Evolutionary conservation across 2,888 invertebrate genomes (phyloP).

Genomic region (Automeris io): DNA sequence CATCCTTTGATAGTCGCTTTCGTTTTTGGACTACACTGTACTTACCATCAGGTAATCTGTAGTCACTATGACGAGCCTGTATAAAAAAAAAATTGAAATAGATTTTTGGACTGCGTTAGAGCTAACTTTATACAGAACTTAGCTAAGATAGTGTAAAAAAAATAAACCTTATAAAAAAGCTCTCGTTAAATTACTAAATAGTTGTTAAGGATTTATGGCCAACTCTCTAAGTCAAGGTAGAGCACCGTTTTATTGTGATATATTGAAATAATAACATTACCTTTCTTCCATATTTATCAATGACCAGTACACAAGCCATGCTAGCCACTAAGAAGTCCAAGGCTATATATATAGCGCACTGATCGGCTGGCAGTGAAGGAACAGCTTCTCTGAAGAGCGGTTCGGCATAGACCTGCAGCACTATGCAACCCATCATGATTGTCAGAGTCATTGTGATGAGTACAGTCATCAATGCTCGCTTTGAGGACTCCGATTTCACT

Average conservation of each 20-base stretch:
- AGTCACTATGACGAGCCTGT: no score
- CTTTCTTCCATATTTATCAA: constrained; percentile 58
- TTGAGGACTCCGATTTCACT: constrained; percentile 45
- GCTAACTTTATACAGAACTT: no score
- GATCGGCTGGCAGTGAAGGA: constrained; percentile 53
- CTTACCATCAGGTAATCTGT: no score
- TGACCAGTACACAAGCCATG: constrained; percentile 34
- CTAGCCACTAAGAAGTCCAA: constrained; percentile 45
- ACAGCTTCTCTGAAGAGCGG: constrained; percentile 56
- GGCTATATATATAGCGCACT: constrained; percentile 54
- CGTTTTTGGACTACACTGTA: no score
- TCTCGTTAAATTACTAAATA: no score
- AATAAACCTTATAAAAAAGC: no score
- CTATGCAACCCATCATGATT: constrained; percentile 57
- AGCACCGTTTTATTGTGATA: background rate
- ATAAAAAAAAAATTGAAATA: no score
- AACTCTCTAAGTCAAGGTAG: no score
- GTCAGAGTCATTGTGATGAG: constrained; percentile 42
- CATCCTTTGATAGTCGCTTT: no score
- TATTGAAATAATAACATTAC: constrained; percentile 22
- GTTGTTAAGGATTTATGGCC: no score
- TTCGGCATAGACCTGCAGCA: constrained; percentile 62
- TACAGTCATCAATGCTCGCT: constrained; percentile 27
- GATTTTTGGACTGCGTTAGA: no score
- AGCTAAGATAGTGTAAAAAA: no score